Percentiles rank a stretch among this genome's conserved stretches.
phyloP scores from a whole-genome alignment of 2,888 invertebrate genomes.

The Agrotis exclamationis region DNA sequence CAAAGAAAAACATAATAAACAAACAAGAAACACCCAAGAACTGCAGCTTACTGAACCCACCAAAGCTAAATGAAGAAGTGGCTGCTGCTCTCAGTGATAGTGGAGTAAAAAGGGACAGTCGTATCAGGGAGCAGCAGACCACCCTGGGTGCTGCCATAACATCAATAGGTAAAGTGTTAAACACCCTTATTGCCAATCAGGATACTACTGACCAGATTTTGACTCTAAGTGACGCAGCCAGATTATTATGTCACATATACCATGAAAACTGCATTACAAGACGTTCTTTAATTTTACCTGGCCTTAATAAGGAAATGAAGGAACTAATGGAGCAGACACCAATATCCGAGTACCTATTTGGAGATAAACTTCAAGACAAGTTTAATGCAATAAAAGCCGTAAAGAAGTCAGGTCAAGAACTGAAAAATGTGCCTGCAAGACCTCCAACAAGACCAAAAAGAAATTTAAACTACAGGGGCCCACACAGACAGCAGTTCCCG shows the following conservation, averaged over 20 bases:
- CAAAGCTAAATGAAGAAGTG: background rate
- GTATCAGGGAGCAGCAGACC: background rate
- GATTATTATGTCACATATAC: constrained; percentile 6
- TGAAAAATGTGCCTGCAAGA: constrained; percentile 17
- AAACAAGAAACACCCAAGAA: too few species aligned
- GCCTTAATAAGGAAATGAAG: constrained; percentile 9
- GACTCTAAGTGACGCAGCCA: constrained; percentile 6
- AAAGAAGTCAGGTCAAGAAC: constrained; percentile 21
- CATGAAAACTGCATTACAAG: constrained; percentile 9
- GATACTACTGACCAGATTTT: background rate
- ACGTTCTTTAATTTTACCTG: constrained; percentile 7
- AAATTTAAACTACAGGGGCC: constrained; percentile 32
- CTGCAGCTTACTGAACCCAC: too few species aligned
- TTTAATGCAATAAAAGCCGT: constrained; percentile 5
- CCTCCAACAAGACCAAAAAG: constrained; percentile 4
- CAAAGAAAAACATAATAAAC: too few species aligned
- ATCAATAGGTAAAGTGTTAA: background rate
- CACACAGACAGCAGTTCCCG: constrained; percentile 13
- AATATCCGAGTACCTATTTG: constrained; percentile 18
- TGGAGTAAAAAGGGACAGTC: background rate
- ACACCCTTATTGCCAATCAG: background rate
- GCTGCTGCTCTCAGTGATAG: background rate
- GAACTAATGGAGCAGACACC: constrained; percentile 6
- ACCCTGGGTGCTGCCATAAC: background rate
- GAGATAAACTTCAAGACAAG: constrained; percentile 18